Evolutionary conservation across 2,113 vertebrate genomes (phyloP).

Genomic region (Ptyas mucosa): DNA sequence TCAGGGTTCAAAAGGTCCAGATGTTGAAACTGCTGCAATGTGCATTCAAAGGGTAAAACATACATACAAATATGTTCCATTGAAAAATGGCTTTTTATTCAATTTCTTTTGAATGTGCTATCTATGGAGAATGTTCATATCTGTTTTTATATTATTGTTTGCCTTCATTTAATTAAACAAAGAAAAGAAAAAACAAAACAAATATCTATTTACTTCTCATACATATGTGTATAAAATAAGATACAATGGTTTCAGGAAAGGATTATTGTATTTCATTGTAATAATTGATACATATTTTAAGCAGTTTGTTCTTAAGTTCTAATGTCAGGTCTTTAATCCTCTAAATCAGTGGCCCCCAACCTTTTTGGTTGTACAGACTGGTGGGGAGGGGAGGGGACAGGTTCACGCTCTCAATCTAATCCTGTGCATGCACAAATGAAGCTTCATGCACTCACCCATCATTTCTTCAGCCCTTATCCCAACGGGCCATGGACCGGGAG

Average conservation of each 20-base stretch:
- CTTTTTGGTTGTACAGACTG: background rate
- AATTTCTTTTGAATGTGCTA: background rate
- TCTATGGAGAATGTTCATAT: background rate
- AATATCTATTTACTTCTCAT: background rate
- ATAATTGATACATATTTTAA: background rate
- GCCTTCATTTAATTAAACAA: background rate
- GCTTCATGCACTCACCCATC: background rate
- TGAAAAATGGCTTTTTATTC: background rate
- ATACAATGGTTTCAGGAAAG: background rate
- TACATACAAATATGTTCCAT: background rate
- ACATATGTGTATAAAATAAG: background rate
- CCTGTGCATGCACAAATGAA: background rate
- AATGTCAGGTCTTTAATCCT: background rate
- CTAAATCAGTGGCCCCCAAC: background rate
- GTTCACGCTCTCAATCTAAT: background rate
- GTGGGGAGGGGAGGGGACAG: too few species aligned
- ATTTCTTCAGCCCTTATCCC: background rate
- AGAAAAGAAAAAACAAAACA: background rate
- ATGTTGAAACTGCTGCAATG: conserved; percentile 57
- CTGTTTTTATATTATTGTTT: background rate
- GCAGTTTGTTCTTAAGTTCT: background rate
- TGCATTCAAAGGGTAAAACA: conserved; percentile 77
- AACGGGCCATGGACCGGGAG: background rate
- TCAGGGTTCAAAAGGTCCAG: background rate
- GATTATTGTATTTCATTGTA: background rate